Evolutionary conservation across 2,888 invertebrate genomes (phyloP).

Genomic region (Eupeodes luniger): DNA sequence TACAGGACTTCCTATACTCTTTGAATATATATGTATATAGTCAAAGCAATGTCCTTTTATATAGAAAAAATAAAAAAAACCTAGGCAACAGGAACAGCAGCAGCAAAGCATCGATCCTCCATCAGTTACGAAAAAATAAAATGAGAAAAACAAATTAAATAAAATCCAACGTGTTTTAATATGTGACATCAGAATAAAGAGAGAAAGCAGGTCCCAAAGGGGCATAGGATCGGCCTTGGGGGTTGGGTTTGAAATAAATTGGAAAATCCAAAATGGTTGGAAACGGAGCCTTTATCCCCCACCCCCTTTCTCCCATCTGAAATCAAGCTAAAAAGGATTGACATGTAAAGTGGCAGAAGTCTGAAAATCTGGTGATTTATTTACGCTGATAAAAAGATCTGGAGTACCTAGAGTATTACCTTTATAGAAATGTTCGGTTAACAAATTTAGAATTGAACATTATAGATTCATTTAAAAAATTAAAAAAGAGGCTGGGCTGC

Average conservation of each 20-base stretch:
- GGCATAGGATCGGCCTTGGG: not conserved
- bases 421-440: slow-evolving; percentile 42
- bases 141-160: not conserved
- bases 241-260: slow-evolving; percentile 24
- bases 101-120: slow-evolving; percentile 9
- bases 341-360: slow-evolving; percentile 50
- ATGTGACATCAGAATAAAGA: slow-evolving; percentile 59
- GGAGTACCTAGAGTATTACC: slow-evolving; percentile 16
- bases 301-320: not conserved
- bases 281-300: not conserved
- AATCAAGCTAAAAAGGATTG: slow-evolving; percentile 24
- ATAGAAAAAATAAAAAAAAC: not conserved
- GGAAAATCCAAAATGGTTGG: slow-evolving; percentile 21
- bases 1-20: not conserved
- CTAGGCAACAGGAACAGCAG: not conserved
- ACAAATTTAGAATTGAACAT: not conserved
- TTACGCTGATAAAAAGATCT: slow-evolving; percentile 49
- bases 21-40: not conserved
- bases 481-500: too few relatives aligned
- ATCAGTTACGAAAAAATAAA: not conserved
- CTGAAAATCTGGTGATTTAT: slow-evolving; percentile 65
- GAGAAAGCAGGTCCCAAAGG: slow-evolving; percentile 12
- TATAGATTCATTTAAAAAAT: too few relatives aligned
- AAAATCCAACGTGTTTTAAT: slow-evolving; percentile 60
- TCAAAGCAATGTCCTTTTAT: not conserved